Conservation (phyloP, 2,888 invertebrate genomes). For the Teleiodes luculella region DNA sequence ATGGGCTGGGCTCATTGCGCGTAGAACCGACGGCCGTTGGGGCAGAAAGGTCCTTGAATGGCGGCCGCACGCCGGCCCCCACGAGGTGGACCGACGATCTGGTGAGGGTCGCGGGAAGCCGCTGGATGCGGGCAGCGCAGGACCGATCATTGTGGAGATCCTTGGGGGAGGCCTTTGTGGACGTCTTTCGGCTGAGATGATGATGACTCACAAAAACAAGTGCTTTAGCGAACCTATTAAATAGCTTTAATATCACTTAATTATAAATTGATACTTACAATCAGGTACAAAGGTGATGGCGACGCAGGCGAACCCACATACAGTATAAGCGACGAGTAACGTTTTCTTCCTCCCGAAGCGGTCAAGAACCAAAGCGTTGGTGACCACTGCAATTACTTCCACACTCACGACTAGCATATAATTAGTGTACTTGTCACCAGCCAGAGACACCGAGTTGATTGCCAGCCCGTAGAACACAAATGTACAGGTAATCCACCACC, state of each 20-base stretch:
- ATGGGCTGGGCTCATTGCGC: too few relatives aligned
- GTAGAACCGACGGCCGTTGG: too few relatives aligned
- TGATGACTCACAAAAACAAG: too few relatives aligned
- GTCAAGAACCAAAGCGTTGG: conserved; percentile 82
- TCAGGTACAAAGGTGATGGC: conserved; percentile 72
- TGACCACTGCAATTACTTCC: conserved; percentile 84
- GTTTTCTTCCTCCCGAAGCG: conserved; percentile 81
- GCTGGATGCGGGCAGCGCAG: too few relatives aligned
- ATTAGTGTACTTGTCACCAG: conserved; percentile 87
- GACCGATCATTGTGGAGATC: too few relatives aligned
- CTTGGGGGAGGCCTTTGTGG: too few relatives aligned
- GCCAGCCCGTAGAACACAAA: conserved; percentile 90
- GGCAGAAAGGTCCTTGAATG: too few relatives aligned
- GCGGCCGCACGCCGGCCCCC: too few relatives aligned
- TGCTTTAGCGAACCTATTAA: too few relatives aligned
- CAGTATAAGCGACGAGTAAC: conserved; percentile 77
- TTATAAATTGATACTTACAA: conserved; percentile 53
- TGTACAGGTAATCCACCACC: conserved; percentile 88
- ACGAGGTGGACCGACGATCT: too few relatives aligned
- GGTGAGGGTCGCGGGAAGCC: too few relatives aligned
- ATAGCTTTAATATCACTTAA: not conserved
- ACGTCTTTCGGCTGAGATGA: too few relatives aligned
- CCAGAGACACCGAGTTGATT: conserved; percentile 85
- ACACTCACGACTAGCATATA: conserved; percentile 84
- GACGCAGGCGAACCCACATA: conserved; percentile 75